Base-by-base conservation (phyloP, 2,113 vertebrate species). In the Myiagra hebetior region DNA sequence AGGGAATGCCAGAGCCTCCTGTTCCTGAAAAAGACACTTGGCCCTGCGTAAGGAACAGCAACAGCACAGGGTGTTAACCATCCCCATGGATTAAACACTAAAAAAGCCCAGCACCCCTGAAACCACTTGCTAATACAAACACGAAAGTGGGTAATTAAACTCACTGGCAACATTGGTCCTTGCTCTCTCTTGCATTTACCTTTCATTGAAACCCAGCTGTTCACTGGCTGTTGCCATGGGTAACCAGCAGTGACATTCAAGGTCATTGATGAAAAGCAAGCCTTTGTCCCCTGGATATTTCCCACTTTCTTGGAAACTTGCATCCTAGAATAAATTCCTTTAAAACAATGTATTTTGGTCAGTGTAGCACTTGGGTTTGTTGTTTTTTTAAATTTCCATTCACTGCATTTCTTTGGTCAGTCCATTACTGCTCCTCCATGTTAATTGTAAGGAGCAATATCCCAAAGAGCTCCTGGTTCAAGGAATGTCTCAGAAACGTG, bases 51-150 rank as follows among this genome's bases (percentile, higher is more conserved):
- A 42, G 84, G 56, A 87, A 3, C 87, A 70, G 68, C 67, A 73
- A 24, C 16, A 56, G 64, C 47, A 24, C 27, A 50, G 56, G 81
- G 55, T 57, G 22, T 67, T 76, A 18, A 18, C 75, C 57, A 41
- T 80, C 82, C n/a, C 46, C 46, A 59, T 69, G 86, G 83, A 81
- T 89, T 76, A 44, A 64, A 77, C 68, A 74, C 53, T 27, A 35
- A 80, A 94, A 95, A 73, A 76, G 10, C 5, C 46, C 81, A 84
- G 39, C 67, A 76, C 44, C 57, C 69, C 50, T 91, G 89, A 91
- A 92, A 93, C 31, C 65, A 69, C 65, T 95, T 93, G 88, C 75
- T 95, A 87, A 73, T 74, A 68, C 76, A 81, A 68, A 90, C 75
- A 95, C 78, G 44, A 47, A 65, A 83, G 52, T 73, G 72, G 62